Base-by-base conservation (phyloP, 2,797 vertebrate species). In the Peromyscus nudipes region DNA sequence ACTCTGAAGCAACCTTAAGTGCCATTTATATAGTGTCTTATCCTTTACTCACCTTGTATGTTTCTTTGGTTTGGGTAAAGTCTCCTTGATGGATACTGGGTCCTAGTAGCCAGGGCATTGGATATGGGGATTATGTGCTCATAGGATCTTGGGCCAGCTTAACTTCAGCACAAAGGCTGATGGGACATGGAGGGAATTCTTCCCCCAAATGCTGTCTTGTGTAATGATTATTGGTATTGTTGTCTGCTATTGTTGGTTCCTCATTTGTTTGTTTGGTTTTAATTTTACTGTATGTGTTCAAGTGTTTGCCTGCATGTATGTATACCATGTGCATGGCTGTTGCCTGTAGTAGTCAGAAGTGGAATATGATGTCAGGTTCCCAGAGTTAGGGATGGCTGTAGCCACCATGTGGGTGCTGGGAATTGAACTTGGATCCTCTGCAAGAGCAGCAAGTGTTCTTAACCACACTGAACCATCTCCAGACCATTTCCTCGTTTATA, bases 1-100 rank as follows among this genome's bases (percentile, higher is more conserved):
- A 67, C 29, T 19, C 16, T 46, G 60, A 65, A 34, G 60, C 60
- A 84, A 43, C 40, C 29, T 23, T 65, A 10, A 64, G 62, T 67
- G 12, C 34, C 17, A 23, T 34, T 65, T 85, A 31, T 34, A 4
- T 84, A 19, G 57, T 31, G 16, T 67, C 60, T 76, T 34, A 43
- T 64, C 13, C 49, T 64, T 95, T 81, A 17, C 52, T 86, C 81
- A 82, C 19, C 4, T 12, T 89, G 60, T 5, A 21, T n/a, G 0
- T 43, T 89, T 96, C 94, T 46, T 76, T 88, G 37, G 25, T 82
- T 82, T 88, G 62, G 31, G 46, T 77, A 49, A 52, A 81, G 46
- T 91, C 23, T 92, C 40, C 25, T 60, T 84, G 69, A 49, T 25
- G 79, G 55, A 94, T 80, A 43, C 29, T 84, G 71, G 23, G 81